These are phyloP conservation scores for Barnardius zonarius DNA, from an alignment of 2,113 vertebrate genomes.

Conservation along the genomic window DNA sequence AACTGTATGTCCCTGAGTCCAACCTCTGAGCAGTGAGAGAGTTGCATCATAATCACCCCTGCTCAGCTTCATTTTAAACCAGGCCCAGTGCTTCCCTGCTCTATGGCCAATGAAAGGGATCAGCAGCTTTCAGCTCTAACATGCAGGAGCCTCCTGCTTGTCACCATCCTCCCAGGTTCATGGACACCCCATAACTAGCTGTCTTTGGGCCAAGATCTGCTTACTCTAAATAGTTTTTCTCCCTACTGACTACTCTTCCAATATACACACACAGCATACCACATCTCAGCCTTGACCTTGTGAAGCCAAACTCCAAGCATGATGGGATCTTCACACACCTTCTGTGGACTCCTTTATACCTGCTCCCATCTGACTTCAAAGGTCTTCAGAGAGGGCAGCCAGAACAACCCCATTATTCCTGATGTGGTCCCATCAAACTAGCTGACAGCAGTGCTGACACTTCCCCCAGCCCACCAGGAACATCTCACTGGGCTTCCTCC, in stretches of 20 bases:
- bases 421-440: neutral
- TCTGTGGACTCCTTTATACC: neutral
- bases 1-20: neutral
- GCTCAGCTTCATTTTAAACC: neutral
- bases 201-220: neutral
- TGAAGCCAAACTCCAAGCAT: neutral
- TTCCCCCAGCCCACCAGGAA: neutral
- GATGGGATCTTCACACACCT: fast-evolving
- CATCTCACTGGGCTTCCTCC: neutral
- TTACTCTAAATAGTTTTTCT: neutral
- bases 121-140: neutral
- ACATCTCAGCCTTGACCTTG: neutral
- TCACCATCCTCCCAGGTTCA: neutral
- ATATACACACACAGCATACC: neutral
- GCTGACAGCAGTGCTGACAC: neutral
- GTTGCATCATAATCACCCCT: neutral
- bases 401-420: neutral
- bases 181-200: neutral
- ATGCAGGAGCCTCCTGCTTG: neutral
- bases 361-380: neutral
- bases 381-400: neutral
- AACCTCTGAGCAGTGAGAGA: neutral
- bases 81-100: neutral
- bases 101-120: neutral
- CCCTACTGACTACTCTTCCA: neutral